phyloP scores from a whole-genome alignment of 2,113 vertebrate genomes.

The Equus quagga region DNA sequence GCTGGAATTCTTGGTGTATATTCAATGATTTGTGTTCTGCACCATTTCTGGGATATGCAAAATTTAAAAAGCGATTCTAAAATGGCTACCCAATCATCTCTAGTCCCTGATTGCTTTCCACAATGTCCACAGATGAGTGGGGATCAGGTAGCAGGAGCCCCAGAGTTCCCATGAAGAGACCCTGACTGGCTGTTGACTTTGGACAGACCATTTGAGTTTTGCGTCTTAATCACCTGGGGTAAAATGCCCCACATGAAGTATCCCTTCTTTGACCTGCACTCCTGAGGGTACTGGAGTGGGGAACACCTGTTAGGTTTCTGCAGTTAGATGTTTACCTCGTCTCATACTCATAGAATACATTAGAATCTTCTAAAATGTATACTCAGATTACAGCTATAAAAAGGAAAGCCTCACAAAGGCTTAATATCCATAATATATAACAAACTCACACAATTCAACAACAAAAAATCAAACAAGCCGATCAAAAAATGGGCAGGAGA shows the following conservation, averaged over 20 bases:
- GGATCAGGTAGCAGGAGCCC: neutral
- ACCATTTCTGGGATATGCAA: neutral
- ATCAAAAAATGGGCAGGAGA: too few species aligned
- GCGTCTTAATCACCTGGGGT: neutral
- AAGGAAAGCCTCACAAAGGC: neutral
- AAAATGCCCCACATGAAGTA: neutral
- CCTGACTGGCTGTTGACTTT: neutral
- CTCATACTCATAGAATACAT: neutral
- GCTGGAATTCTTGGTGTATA: neutral
- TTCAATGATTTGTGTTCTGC: neutral
- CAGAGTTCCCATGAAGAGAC: neutral
- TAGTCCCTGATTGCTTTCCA: neutral
- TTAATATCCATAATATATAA: too few species aligned
- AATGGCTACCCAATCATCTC: neutral
- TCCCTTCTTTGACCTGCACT: neutral
- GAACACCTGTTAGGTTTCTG: neutral
- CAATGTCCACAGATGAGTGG: neutral
- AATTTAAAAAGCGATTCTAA: neutral
- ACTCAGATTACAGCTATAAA: rapidly evolving
- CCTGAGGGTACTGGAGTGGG: neutral
- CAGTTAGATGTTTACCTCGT: neutral
- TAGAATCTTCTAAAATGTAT: neutral
- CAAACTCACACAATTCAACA: too few species aligned
- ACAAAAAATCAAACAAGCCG: too few species aligned
- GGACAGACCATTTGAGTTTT: neutral